A percentile compares a stretch with the other conserved stretches of the same genome.
These are phyloP conservation scores for Sinocyclocheilus maitianheensis DNA, from an alignment of 2,113 vertebrate species.

Conservation along the genomic window DNA sequence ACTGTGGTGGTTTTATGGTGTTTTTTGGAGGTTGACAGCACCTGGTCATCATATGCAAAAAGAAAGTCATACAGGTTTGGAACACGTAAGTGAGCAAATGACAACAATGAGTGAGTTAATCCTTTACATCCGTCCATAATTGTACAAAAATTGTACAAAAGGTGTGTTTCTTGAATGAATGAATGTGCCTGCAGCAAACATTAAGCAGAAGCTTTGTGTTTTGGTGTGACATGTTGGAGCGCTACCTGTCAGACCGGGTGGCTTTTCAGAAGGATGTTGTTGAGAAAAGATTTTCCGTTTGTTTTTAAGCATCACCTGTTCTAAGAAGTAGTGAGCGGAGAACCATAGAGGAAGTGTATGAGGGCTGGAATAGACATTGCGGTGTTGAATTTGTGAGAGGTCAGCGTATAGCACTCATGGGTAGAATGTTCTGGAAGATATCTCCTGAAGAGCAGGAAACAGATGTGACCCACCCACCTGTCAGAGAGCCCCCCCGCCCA, in stretches of 20 bases:
- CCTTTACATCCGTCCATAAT: neutral
- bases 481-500: slow-evolving; percentile 58
- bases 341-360: slow-evolving; percentile 17
- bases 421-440: slow-evolving; percentile 53
- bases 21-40: too few relatives aligned
- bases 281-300: neutral
- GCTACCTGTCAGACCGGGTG: slow-evolving; percentile 12
- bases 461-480: slow-evolving; percentile 72
- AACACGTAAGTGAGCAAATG: neutral
- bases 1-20: too few relatives aligned
- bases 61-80: neutral
- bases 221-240: neutral
- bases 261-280: neutral
- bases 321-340: neutral
- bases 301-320: neutral
- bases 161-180: neutral
- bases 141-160: neutral
- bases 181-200: neutral
- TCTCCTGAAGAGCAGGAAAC: slow-evolving; percentile 68
- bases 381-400: slow-evolving; percentile 30
- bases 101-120: neutral
- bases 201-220: neutral
- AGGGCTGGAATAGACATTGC: slow-evolving; percentile 39
- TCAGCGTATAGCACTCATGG: slow-evolving; percentile 3
- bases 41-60: neutral